These are phyloP conservation scores for Mus spicilegus DNA, from an alignment of 2,113 vertebrate species.

Conservation along the genomic window DNA sequence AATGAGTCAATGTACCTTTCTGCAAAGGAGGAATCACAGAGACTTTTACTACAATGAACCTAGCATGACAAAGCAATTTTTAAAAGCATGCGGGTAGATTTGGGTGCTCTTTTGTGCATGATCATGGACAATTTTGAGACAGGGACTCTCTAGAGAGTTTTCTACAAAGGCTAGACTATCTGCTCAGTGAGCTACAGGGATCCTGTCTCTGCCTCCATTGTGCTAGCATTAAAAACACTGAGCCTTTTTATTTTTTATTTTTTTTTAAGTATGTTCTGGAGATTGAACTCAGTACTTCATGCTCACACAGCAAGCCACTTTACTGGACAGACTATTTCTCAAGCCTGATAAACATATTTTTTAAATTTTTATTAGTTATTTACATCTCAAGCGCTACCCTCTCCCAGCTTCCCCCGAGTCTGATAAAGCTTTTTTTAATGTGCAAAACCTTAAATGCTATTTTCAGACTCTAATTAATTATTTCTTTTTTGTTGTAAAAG, in stretches of 20 bases:
- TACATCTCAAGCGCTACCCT: too few relatives aligned
- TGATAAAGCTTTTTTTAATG: background rate
- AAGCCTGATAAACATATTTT: background rate
- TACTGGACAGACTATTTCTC: background rate
- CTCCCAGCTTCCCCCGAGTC: too few relatives aligned
- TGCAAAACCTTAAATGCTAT: background rate
- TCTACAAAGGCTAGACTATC: background rate
- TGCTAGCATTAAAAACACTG: background rate
- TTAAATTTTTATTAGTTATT: too few relatives aligned
- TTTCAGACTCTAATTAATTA: background rate
- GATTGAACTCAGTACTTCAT: background rate
- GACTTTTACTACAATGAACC: background rate
- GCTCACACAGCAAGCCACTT: background rate
- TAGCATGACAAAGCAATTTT: background rate
- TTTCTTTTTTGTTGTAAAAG: background rate
- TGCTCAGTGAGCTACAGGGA: background rate
- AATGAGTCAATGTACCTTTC: background rate
- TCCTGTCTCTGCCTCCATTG: background rate
- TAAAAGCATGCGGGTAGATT: background rate
- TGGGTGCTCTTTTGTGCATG: too few relatives aligned
- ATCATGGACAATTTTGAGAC: background rate
- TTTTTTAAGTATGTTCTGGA: background rate
- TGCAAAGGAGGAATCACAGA: accelerated
- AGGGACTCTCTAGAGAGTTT: background rate
- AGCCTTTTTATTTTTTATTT: background rate